A percentile compares a stretch with the other conserved stretches of the same genome.
Conservation (phyloP, 1,140 invertebrate genomes). For the Phortica variegata region DNA sequence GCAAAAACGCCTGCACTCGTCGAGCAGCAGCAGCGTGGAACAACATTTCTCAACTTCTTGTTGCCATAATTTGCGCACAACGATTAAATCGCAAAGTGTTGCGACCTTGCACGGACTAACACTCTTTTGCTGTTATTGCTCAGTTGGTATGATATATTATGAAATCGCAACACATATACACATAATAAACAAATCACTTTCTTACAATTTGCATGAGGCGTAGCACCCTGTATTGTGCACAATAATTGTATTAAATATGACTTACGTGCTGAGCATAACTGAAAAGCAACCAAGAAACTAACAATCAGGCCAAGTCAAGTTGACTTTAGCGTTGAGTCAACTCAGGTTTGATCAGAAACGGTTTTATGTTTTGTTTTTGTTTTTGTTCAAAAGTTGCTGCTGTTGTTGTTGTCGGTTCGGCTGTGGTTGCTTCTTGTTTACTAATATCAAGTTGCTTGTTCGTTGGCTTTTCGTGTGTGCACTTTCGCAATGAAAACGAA, state of each 20-base stretch:
- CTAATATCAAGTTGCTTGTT: constrained; percentile 31
- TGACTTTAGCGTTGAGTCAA: constrained; percentile 9
- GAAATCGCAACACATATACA: constrained; percentile 3
- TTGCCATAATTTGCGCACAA: too few relatives aligned
- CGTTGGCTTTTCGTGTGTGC: constrained; percentile 35
- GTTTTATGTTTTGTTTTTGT: too few relatives aligned
- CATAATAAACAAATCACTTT: constrained; percentile 22
- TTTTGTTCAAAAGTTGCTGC: constrained; percentile 13
- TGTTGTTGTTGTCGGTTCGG: background rate
- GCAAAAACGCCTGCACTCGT: too few relatives aligned
- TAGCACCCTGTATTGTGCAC: constrained; percentile 11
- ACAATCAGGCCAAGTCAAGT: constrained; percentile 14
- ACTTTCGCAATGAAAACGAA: constrained; percentile 55
- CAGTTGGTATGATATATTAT: too few relatives aligned
- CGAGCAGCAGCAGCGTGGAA: too few relatives aligned
- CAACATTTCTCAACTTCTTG: constrained; percentile 12
- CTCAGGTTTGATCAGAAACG: too few relatives aligned
- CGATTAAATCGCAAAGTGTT: too few relatives aligned
- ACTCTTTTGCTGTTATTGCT: too few relatives aligned
- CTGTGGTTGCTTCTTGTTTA: constrained; percentile 25
- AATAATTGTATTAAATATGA: too few relatives aligned
- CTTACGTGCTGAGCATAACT: constrained; percentile 1
- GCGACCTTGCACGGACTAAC: too few relatives aligned
- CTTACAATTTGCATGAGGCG: constrained; percentile 27
- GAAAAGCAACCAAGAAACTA: constrained; percentile 1